A percentile compares a stretch with the other conserved stretches of the same genome.
Conservation (phyloP, 2,113 vertebrate species). For the Neopipo cinnamomea region DNA sequence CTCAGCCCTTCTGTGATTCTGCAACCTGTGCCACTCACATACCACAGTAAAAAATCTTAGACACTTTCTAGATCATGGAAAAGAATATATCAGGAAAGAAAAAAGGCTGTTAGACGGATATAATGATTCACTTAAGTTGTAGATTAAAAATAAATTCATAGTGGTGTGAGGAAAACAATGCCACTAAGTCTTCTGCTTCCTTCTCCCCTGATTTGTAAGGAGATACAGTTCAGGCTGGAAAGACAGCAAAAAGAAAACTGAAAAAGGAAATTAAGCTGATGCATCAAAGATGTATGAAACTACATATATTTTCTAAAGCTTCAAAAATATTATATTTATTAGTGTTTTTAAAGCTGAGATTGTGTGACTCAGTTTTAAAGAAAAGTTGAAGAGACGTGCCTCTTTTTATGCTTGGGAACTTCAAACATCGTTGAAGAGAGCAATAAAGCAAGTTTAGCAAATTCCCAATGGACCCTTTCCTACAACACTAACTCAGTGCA, state of each 20-base stretch:
- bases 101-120: background rate
- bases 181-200: background rate
- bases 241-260: background rate
- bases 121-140: background rate
- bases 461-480: background rate
- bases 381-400: background rate
- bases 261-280: background rate
- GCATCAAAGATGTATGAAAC: background rate
- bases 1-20: background rate
- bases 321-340: background rate
- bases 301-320: background rate
- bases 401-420: background rate
- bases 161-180: background rate
- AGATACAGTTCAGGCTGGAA: background rate
- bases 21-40: background rate
- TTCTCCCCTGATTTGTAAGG: background rate
- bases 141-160: background rate
- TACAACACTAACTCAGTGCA: background rate
- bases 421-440: background rate
- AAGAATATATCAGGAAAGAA: background rate
- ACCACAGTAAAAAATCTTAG: background rate
- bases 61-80: background rate
- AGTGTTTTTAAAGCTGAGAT: background rate
- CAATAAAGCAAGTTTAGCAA: background rate
- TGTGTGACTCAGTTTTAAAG: background rate